Evolutionary conservation across 2,797 vertebrate genomes (phyloP).

Genomic region (Sebastes oblongus): DNA sequence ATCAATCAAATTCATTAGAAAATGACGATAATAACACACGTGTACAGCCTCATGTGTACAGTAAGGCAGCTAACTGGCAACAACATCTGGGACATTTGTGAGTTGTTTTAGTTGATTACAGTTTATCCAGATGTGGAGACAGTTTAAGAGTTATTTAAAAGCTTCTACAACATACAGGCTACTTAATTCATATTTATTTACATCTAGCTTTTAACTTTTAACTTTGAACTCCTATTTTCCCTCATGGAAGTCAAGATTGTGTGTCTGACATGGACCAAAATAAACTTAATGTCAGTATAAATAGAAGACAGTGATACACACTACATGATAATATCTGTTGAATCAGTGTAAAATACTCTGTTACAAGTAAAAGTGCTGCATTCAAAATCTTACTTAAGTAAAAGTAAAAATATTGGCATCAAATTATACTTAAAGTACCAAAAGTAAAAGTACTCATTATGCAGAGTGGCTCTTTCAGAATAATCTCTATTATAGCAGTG

Average conservation of each 20-base stretch:
- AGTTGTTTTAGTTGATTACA: neutral
- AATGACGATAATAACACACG: neutral
- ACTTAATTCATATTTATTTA: neutral
- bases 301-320: neutral
- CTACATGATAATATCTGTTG: neutral
- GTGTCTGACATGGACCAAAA: neutral
- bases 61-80: neutral
- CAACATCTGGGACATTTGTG: neutral
- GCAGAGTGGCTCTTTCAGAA: neutral
- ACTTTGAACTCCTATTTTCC: too few species aligned
- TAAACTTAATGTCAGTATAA: neutral
- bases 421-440: neutral
- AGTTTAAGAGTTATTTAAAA: accelerated
- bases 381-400: neutral
- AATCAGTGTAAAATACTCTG: neutral
- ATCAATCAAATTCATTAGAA: accelerated
- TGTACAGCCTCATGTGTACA: neutral
- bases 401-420: neutral
- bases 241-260: neutral
- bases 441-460: neutral
- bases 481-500: accelerated
- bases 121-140: accelerated
- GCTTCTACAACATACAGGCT: neutral
- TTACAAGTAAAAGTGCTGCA: neutral
- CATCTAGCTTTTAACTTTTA: neutral